Evolutionary conservation across 2,888 invertebrate species (phyloP).

Genomic region (Machimus rusticus): DNA sequence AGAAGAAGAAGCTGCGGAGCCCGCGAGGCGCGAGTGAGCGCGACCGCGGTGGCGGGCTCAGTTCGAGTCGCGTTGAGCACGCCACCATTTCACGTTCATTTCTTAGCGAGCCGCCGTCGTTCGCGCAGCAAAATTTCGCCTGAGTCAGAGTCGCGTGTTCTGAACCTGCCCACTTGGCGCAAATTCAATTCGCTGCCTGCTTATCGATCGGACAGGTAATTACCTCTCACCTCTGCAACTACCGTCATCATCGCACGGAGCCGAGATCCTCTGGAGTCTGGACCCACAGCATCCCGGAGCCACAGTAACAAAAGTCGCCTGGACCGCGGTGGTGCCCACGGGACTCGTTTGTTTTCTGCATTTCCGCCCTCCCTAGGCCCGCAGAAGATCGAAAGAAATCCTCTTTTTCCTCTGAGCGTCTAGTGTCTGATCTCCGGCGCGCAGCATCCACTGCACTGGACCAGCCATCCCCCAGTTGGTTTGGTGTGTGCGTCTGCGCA

Average conservation of each 20-base stretch:
- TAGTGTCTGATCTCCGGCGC: background rate
- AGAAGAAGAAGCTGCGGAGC: background rate
- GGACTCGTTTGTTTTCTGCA: background rate
- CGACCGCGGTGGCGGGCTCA: background rate
- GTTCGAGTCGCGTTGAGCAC: background rate
- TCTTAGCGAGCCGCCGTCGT: background rate
- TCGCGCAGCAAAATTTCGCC: background rate
- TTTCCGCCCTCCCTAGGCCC: background rate
- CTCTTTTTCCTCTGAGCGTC: background rate
- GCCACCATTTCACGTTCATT: background rate
- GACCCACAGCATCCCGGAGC: background rate
- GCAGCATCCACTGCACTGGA: background rate
- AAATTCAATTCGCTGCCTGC: background rate
- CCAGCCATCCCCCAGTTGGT: background rate
- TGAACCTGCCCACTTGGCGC: background rate
- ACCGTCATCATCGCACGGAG: background rate
- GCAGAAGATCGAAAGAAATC: background rate
- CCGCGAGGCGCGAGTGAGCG: background rate
- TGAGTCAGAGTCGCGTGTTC: slow-evolving; percentile 2
- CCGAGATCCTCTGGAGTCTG: background rate
- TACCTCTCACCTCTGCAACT: slow-evolving; percentile 22
- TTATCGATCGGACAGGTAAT: slow-evolving; percentile 30
- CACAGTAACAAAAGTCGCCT: background rate
- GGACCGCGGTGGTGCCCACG: background rate
- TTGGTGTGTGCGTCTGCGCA: background rate